Conservation (phyloP, 2,888 invertebrate genomes). For the Hyles lineata region DNA sequence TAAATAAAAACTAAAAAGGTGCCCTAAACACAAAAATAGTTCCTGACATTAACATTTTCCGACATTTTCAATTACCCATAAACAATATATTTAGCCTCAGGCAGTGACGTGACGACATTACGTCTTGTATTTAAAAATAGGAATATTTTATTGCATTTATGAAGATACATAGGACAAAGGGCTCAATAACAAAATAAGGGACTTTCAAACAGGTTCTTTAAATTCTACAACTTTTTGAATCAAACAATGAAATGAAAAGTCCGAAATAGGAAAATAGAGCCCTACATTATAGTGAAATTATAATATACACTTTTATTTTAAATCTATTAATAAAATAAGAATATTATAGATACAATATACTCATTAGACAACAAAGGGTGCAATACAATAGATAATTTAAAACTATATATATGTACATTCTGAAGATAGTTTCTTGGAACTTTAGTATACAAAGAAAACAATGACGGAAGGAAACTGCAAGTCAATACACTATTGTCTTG, state of each 20-base stretch:
- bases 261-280: too few relatives aligned
- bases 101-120: not conserved
- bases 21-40: conserved; percentile 11
- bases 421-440: not conserved
- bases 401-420: not conserved
- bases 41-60: not conserved
- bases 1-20: conserved; percentile 41
- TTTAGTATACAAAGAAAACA: conserved; percentile 1
- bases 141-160: too few relatives aligned
- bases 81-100: conserved; percentile 3
- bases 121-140: not conserved
- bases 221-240: too few relatives aligned
- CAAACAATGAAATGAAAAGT: too few relatives aligned
- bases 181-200: too few relatives aligned
- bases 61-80: conserved; percentile 6
- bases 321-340: too few relatives aligned
- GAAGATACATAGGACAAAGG: too few relatives aligned
- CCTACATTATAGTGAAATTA: too few relatives aligned
- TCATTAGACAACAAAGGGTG: not conserved
- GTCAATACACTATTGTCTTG: conserved; percentile 20
- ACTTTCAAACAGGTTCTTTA: too few relatives aligned
- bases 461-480: conserved; percentile 4
- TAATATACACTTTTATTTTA: too few relatives aligned
- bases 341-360: too few relatives aligned
- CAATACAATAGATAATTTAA: not conserved